Base-by-base conservation (phyloP, 2,888 invertebrate species). In the Flabesymbios commensalis region DNA sequence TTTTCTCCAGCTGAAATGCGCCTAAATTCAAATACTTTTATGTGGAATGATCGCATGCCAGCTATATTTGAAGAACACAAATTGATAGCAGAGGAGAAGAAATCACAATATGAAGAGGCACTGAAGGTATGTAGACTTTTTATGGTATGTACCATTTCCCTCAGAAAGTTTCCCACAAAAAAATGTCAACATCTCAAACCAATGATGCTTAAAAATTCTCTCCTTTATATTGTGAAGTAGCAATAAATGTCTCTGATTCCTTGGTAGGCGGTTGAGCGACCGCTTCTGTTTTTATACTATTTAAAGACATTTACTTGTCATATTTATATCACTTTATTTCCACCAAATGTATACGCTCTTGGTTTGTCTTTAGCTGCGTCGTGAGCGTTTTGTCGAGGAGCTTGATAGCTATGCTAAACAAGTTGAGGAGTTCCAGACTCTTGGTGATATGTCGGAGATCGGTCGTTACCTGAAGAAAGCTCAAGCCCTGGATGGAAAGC, bases 1-100 rank as follows among this genome's bases (percentile, higher is more conserved):
- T 89, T 93, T 72, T 89, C 91, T 0, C 90, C 93, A 0, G 85
- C 91, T 3, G 93, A 96, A 83, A 89, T 95, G 76, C 91, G 94
- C 75, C 90, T 91, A 41, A 95, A 94, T 78, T 91, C 91, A 70
- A 90, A 90, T 71, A 89, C 92, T 0, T 93, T 92, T 75, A 90
- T 91, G 66, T 94, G 93, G 94, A 91, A 92, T 76, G 86, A 90
- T 29, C 87, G 90, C 52, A 88, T 96, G 87, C 87, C 90, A 0
- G 87, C 88, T 45, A 87, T 94, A 3, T 88, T 96, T 68, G 90
- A 92, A 64, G 91, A 95, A 71, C 90, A 93, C 81, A 88, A 90
- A 71, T 85, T 87, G 42, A 90, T 94, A 65, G 87, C 93, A 33
- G 90, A 89, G 14, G 88, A 89, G 63, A 95, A 95, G 86, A 89